Percentiles rank a stretch among this genome's conserved stretches.
phyloP scores from a whole-genome alignment of 2,113 vertebrate genomes.

The Brachyhypopomus occidentalis region DNA sequence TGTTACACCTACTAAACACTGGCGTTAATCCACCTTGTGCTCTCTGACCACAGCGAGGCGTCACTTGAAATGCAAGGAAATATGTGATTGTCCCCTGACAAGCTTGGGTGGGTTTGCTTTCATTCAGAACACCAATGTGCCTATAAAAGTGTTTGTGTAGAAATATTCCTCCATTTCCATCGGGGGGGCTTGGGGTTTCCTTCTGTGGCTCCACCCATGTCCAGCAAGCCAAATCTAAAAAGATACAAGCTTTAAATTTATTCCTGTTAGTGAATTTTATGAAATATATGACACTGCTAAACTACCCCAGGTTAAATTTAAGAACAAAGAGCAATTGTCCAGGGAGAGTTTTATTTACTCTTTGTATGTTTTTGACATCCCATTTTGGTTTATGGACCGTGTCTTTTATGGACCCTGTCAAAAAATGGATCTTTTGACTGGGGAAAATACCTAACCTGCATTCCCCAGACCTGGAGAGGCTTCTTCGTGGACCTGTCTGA shows the following conservation, averaged over 20 bases:
- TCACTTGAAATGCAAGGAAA: neutral
- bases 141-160: too few relatives aligned
- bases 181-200: too few relatives aligned
- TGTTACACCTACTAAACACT: neutral
- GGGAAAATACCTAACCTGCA: conserved; percentile 26
- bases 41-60: neutral
- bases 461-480: neutral
- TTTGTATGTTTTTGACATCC: neutral
- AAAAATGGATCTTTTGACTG: neutral
- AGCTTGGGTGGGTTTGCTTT: neutral
- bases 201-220: too few relatives aligned
- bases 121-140: neutral
- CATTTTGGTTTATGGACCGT: neutral
- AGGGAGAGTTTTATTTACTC: neutral
- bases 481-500: conserved; percentile 28
- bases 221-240: too few relatives aligned
- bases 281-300: too few relatives aligned
- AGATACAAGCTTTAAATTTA: too few relatives aligned
- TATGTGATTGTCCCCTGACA: neutral
- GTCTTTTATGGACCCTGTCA: neutral
- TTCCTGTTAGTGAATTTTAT: too few relatives aligned
- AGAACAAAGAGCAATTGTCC: neutral
- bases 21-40: neutral
- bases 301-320: too few relatives aligned
- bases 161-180: too few relatives aligned